These are phyloP conservation scores for Archips xylosteana DNA, from an alignment of 2,888 invertebrate genomes.

Conservation along the genomic window DNA sequence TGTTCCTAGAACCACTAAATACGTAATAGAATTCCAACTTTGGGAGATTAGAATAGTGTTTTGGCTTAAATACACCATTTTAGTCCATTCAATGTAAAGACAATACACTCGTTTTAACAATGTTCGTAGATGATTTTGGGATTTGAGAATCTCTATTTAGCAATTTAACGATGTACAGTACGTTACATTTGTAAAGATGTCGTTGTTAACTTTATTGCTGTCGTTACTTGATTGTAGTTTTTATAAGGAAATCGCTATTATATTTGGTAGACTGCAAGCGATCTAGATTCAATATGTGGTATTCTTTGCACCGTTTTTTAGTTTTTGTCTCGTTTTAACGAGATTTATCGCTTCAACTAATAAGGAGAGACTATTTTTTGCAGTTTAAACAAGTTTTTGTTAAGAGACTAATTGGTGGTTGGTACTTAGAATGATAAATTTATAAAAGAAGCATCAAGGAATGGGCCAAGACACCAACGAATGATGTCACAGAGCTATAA, in stretches of 20 bases:
- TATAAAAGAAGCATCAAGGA: conserved; percentile 55
- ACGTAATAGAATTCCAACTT: conserved; percentile 23
- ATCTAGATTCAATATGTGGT: conserved; percentile 18
- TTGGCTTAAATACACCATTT: conserved; percentile 14
- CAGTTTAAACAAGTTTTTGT: conserved; percentile 26
- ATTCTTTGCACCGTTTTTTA: background rate
- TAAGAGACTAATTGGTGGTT: conserved; percentile 25
- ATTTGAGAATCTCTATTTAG: background rate
- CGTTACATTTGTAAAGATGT: background rate
- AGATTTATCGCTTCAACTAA: conserved; percentile 10
- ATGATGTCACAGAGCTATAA: conserved; percentile 14
- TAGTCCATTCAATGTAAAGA: background rate
- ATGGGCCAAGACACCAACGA: conserved; percentile 39
- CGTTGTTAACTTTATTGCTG: background rate
- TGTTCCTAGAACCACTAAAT: conserved; percentile 48
- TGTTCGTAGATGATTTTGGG: background rate
- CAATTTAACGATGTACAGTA: background rate
- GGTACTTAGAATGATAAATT: background rate
- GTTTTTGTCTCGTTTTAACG: conserved; percentile 18
- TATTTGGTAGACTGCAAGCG: background rate
- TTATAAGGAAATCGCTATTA: too few species aligned
- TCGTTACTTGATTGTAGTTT: background rate
- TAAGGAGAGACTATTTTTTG: conserved; percentile 36
- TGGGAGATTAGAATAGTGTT: conserved; percentile 17
- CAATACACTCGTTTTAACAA: background rate